A percentile compares a stretch with the other conserved stretches of the same genome.
Evolutionary conservation across 2,888 invertebrate genomes (phyloP).

Genomic region (Mesochorus sp.): DNA sequence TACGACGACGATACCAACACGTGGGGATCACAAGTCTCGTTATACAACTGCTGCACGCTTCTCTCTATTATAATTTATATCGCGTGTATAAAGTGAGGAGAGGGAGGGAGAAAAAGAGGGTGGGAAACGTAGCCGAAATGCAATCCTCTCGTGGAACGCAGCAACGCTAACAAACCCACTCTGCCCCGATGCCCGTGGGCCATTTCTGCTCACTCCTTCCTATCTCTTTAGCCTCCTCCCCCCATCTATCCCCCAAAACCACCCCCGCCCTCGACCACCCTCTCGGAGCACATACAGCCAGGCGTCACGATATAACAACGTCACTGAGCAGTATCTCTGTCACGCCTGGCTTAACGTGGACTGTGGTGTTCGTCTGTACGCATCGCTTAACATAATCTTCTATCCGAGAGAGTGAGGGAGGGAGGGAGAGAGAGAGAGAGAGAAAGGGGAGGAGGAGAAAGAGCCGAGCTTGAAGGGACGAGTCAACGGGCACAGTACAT

Average conservation of each 20-base stretch:
- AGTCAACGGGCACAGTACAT: slow-evolving; percentile 64
- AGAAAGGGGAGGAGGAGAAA: not conserved
- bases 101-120: too few relatives aligned
- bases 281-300: slow-evolving; percentile 24
- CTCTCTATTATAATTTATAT: not conserved
- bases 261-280: too few relatives aligned
- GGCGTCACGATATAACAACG: slow-evolving; percentile 71
- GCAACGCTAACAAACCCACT: slow-evolving; percentile 5
- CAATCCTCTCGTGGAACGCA: not conserved
- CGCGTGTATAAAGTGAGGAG: too few relatives aligned
- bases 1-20: too few relatives aligned
- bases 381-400: slow-evolving; percentile 81
- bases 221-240: not conserved
- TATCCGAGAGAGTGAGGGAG: slow-evolving; percentile 58
- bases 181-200: not conserved
- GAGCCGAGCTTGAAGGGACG: slow-evolving; percentile 17
- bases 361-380: slow-evolving; percentile 79
- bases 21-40: not conserved
- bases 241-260: slow-evolving; percentile 16
- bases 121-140: not conserved
- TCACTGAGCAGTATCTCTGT: slow-evolving; percentile 80
- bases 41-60: not conserved
- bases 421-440: slow-evolving; percentile 14
- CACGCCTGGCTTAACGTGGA: slow-evolving; percentile 78
- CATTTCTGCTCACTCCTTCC: slow-evolving; percentile 10